Evolutionary conservation across 2,113 vertebrate species (phyloP).

Genomic region (Macrotis lagotis): DNA sequence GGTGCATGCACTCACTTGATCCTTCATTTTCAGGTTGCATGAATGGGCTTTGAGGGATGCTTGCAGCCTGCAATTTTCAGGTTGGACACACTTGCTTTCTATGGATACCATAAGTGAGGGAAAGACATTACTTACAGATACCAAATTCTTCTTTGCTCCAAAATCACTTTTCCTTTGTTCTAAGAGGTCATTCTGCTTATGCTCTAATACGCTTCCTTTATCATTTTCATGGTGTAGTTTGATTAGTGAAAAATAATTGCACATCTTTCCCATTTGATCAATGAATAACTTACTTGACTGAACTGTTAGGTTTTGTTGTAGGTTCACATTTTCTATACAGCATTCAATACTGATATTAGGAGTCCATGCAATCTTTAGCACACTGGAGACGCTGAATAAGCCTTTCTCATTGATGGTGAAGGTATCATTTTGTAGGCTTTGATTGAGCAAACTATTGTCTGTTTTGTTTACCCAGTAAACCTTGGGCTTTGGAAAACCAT

Average conservation of each 20-base stretch:
- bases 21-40: too few species aligned
- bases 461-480: conserved; percentile 84
- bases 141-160: not conserved
- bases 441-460: conserved; percentile 65
- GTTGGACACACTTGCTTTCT: too few species aligned
- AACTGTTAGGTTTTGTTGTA: conserved; percentile 79
- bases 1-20: too few species aligned
- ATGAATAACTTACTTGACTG: not conserved
- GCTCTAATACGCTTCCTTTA: not conserved
- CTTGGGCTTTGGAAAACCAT: conserved; percentile 78
- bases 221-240: rapidly evolving
- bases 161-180: not conserved
- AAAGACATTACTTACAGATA: not conserved
- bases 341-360: conserved; percentile 75
- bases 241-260: not conserved
- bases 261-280: not conserved
- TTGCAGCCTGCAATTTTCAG: too few species aligned
- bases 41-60: too few species aligned
- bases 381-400: conserved; percentile 77
- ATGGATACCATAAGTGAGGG: too few species aligned
- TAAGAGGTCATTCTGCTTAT: not conserved
- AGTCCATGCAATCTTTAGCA: conserved; percentile 56
- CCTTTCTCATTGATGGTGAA: conserved; percentile 13
- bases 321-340: conserved; percentile 80
- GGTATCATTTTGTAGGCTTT: not conserved